Evolutionary conservation across 2,797 vertebrate genomes (phyloP), one percentile per base, ranked within the genome.

Genomic region (Anas capensis): DNA sequence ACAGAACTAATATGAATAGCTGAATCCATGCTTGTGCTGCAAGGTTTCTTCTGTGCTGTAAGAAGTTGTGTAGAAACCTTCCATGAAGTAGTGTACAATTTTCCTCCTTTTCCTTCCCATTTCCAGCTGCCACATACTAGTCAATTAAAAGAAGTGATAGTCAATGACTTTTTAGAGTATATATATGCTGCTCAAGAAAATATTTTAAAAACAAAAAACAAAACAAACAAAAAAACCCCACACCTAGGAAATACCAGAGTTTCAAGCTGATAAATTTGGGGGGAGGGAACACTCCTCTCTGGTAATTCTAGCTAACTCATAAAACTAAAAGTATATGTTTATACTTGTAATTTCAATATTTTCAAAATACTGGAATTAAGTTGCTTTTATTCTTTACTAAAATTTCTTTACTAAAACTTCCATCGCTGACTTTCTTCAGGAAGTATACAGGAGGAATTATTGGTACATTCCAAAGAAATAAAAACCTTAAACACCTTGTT

Each of bases 21-120:
- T 83, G 7, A 7, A 5, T 72, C 34, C 15, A 3, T 31, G 27
- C n/a, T 20, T 44, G 40, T 62, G 18, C 24, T 40, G 24, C 20
- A 29, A 46, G 17, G 20, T 27, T 84, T 80, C 29, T 84, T 80
- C 29, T 49, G 23, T 56, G 51, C 70, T 85, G 20, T 21, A 40
- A 81, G 44, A 48, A 58, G n/a, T 20, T 49, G 24, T 60, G 23
- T 62, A 64, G 69, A 70, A 40, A 19, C 57, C 64, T 87, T 38
- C 46, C 3, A 1, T n/a, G 24, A 75, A 42, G 15, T 11, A 58
- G 21, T 1, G 3, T 46, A n/a, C 3, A 2, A 31, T 48, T 46
- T 57, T 68, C 42, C 40, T 1, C 17, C 31, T 83, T 27, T 27
- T 36, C 14, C 21, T 48, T 54, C 44, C 31, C 31, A 7, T 51